Evolutionary conservation across 2,797 vertebrate genomes (phyloP).

Genomic region (Chelmon rostratus): DNA sequence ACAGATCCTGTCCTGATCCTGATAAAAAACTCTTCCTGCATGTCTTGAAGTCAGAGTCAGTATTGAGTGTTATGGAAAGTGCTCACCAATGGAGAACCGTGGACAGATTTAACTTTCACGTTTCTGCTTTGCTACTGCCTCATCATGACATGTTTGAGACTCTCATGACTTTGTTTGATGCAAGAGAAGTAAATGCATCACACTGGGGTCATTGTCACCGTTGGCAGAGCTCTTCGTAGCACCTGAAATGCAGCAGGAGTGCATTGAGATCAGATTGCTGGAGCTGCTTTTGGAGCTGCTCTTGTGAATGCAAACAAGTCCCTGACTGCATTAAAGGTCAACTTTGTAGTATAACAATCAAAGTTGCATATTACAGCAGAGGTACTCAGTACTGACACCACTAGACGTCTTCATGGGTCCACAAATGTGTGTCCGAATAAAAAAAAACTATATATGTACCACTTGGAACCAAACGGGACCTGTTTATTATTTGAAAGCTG

Average conservation of each 20-base stretch:
- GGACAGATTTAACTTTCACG: neutral
- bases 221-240: neutral
- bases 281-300: constrained; percentile 10
- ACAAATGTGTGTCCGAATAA: too few species aligned
- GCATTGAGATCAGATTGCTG: neutral
- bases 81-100: neutral
- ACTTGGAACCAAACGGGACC: too few species aligned
- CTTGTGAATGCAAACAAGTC: constrained; percentile 26
- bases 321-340: constrained; percentile 25
- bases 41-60: neutral
- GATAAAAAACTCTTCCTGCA: neutral
- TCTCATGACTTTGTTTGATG: constrained; percentile 10
- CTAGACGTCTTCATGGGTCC: too few species aligned
- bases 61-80: neutral
- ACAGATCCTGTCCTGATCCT: neutral
- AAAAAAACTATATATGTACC: too few species aligned
- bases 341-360: constrained; percentile 3
- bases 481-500: too few species aligned
- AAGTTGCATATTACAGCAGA: neutral
- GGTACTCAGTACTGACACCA: neutral
- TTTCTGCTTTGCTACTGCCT: neutral
- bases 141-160: neutral
- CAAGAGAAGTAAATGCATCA: constrained; percentile 13
- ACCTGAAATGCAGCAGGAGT: neutral
- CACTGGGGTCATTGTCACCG: neutral